Percentiles rank a stretch among this genome's conserved stretches.
Conservation (phyloP, 37 sponge, comb jelly and placozoan genomes). For the Chondrosia reniformis region DNA sequence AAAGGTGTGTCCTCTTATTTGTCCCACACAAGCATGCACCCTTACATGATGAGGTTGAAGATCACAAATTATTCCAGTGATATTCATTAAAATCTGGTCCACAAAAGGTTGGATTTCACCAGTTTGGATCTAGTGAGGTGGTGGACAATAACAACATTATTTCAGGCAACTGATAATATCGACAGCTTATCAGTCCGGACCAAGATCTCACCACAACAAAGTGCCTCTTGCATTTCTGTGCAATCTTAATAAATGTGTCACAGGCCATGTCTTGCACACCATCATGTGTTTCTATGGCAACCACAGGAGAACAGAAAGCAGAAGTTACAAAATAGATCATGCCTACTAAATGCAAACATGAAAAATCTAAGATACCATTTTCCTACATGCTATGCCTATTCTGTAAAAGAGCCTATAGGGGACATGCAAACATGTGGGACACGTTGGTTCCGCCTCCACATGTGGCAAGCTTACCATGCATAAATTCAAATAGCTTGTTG, state of each 20-base stretch:
- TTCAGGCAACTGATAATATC: background rate
- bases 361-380: no score
- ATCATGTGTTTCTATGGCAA: slow-evolving; percentile 87
- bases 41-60: slow-evolving; percentile 93
- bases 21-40: background rate
- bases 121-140: slow-evolving; percentile 52
- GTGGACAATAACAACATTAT: background rate
- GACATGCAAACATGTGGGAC: no score
- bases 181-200: background rate
- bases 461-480: slow-evolving; percentile 86
- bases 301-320: background rate
- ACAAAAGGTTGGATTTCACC: slow-evolving; percentile 93
- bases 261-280: slow-evolving; percentile 99
- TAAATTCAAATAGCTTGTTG: slow-evolving; percentile 99
- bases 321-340: no score
- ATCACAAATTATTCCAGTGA: slow-evolving; percentile 93
- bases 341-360: no score
- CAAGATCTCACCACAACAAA: slow-evolving; percentile 77
- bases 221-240: slow-evolving; percentile 96
- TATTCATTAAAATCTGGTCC: slow-evolving; percentile 92
- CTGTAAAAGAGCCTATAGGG: no score
- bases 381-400: no score
- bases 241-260: slow-evolving; percentile 99
- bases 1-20: background rate
- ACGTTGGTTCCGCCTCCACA: no score